Conservation (phyloP, 2,113 vertebrate species). For the Stictonetta naevosa region DNA sequence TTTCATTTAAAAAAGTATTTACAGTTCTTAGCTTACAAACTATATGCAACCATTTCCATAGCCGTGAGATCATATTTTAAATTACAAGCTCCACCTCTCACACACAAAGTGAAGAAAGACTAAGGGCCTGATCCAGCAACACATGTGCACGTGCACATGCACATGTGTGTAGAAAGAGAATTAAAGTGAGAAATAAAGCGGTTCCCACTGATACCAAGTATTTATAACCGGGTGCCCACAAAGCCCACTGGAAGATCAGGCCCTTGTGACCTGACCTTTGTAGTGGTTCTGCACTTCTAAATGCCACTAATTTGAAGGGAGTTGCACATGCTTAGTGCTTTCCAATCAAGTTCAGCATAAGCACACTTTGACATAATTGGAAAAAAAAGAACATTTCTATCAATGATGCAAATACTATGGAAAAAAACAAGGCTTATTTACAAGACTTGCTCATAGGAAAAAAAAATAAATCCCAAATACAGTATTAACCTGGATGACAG, state of each 20-base stretch:
- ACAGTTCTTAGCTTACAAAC: constrained; percentile 59
- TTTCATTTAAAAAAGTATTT: constrained; percentile 63
- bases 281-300: neutral
- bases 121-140: neutral
- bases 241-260: neutral
- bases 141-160: neutral
- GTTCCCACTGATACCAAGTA: neutral
- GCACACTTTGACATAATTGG: neutral
- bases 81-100: neutral
- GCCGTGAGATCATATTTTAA: neutral
- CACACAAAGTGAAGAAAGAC: neutral
- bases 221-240: neutral
- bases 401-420: neutral
- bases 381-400: neutral
- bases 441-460: constrained; percentile 51
- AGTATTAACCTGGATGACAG: constrained; percentile 47
- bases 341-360: neutral
- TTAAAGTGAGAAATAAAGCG: neutral
- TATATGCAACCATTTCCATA: neutral
- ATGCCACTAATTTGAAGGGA: neutral
- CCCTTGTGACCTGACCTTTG: neutral
- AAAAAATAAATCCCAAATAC: neutral
- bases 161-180: neutral
- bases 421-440: constrained; percentile 63
- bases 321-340: neutral